Conservation (phyloP, 2,797 vertebrate genomes). For the Leptoclinus maculatus region DNA sequence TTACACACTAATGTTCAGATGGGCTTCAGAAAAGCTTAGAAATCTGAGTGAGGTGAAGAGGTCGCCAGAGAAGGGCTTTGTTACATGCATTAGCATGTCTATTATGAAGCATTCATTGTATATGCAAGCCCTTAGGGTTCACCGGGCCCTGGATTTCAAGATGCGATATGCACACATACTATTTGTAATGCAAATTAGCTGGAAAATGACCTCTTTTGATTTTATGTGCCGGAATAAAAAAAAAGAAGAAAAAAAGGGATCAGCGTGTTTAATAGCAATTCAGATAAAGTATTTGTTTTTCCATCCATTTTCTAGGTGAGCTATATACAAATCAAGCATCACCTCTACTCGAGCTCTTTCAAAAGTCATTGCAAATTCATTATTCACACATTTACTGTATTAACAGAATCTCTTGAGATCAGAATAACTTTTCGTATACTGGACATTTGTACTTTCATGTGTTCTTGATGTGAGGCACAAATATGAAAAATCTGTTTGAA, state of each 20-base stretch:
- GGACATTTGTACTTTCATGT: not conserved
- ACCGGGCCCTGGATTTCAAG: slow-evolving; percentile 20
- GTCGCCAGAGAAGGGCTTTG: slow-evolving; percentile 22
- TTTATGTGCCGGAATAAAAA: slow-evolving; percentile 39
- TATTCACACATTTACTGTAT: slow-evolving; percentile 32
- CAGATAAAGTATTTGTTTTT: not conserved
- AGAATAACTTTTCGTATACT: not conserved
- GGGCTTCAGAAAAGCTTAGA: slow-evolving; percentile 19
- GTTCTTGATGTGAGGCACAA: no score
- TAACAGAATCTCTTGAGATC: not conserved
- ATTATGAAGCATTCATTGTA: slow-evolving; percentile 4
- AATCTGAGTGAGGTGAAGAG: slow-evolving; percentile 31
- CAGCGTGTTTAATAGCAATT: not conserved
- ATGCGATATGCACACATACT: slow-evolving; percentile 17
- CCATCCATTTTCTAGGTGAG: not conserved
- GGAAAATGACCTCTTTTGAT: slow-evolving; percentile 51
- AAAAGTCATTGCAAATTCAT: slow-evolving; percentile 14
- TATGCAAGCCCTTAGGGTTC: slow-evolving; percentile 24
- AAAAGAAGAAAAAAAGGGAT: slow-evolving; percentile 27
- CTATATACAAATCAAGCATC: not conserved
- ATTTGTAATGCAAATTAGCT: slow-evolving; percentile 69
- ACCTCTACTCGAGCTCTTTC: slow-evolving; percentile 3
- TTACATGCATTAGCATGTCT: slow-evolving; percentile 29
- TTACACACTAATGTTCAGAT: slow-evolving; percentile 28
- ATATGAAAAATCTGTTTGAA: not conserved